Evolutionary conservation across 2,113 vertebrate species (phyloP).

Genomic region (Amphilophus citrinellus): DNA sequence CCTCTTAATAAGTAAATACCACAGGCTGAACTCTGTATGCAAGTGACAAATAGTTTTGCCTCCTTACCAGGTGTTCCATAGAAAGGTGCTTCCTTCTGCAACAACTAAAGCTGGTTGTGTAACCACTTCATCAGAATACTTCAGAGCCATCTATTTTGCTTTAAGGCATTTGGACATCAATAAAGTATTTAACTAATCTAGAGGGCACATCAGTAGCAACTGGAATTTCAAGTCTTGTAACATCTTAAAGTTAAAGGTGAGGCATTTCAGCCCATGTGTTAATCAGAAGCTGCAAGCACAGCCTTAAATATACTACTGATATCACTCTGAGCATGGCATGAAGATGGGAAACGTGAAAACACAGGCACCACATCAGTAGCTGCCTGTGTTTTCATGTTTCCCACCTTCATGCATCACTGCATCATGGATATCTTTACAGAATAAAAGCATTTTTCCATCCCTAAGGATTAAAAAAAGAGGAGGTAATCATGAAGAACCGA

Average conservation of each 20-base stretch:
- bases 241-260: background rate
- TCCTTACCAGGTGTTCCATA: conserved; percentile 33
- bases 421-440: background rate
- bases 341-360: background rate
- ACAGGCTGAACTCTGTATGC: background rate
- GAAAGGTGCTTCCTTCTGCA: background rate
- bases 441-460: background rate
- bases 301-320: background rate
- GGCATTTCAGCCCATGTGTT: background rate
- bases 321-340: background rate
- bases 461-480: too few relatives aligned
- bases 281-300: background rate
- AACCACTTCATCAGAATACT: background rate
- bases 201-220: background rate
- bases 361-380: too few relatives aligned
- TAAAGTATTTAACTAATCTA: background rate
- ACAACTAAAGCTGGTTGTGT: background rate
- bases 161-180: background rate
- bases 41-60: background rate
- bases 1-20: background rate
- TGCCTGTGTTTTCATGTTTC: too few relatives aligned
- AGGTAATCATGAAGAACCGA: too few relatives aligned
- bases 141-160: background rate
- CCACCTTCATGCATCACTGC: too few relatives aligned
- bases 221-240: background rate